A percentile compares a stretch with the other conserved stretches of the same genome.
phyloP scores from a whole-genome alignment of 2,113 vertebrate genomes.

The Apteryx mantelli region DNA sequence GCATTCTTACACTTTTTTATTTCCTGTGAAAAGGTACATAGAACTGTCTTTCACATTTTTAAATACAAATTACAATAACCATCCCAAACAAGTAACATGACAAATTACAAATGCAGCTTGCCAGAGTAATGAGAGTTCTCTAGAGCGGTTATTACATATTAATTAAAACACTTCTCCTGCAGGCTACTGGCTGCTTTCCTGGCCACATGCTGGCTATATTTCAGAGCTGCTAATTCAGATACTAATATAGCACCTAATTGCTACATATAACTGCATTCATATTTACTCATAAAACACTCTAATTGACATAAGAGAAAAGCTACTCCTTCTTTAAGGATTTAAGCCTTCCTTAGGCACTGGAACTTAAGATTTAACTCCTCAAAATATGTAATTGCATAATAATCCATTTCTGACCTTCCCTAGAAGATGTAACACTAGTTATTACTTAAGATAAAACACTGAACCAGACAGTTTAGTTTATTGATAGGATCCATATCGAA shows the following conservation, averaged over 20 bases:
- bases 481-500: not conserved
- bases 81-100: not conserved
- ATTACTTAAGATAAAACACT: not conserved
- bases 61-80: not conserved
- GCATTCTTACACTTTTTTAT: not conserved
- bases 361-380: not conserved
- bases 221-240: slow-evolving; percentile 28
- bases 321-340: not conserved
- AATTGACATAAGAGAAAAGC: not conserved
- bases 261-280: slow-evolving; percentile 11
- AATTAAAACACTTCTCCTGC: slow-evolving; percentile 37
- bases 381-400: not conserved
- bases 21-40: not conserved
- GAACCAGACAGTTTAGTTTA: not conserved
- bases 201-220: slow-evolving; percentile 15
- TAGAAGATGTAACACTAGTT: not conserved
- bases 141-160: slow-evolving; percentile 11
- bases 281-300: slow-evolving; percentile 19
- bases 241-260: slow-evolving; percentile 42
- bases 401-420: not conserved
- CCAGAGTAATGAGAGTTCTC: not conserved
- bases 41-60: not conserved
- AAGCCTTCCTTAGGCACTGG: not conserved
- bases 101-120: not conserved
- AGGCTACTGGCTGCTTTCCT: slow-evolving; percentile 55